A percentile compares a stretch with the other conserved stretches of the same genome.
phyloP scores from a whole-genome alignment of 2,888 invertebrate genomes.

The Folsomia candida region DNA sequence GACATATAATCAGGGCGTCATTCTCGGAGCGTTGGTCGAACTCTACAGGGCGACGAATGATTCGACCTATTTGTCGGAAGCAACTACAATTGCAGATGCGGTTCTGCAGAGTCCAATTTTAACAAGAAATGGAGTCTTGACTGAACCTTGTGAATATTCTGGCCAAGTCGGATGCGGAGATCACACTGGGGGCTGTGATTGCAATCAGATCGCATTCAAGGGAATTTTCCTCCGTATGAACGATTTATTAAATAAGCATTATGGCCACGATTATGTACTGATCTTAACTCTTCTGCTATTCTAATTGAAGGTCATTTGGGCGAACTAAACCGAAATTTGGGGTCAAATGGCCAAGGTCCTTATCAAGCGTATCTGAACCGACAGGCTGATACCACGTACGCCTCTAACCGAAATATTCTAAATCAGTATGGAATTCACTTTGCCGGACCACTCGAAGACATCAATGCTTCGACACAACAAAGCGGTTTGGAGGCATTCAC shows the following conservation, averaged over 20 bases:
- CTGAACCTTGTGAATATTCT: conserved; percentile 35
- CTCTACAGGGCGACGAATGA: conserved; percentile 32
- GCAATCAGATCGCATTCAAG: conserved; percentile 37
- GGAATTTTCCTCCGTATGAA: conserved; percentile 39
- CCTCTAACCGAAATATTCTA: conserved; percentile 36
- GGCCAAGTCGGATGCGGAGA: conserved; percentile 7
- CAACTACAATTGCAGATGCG: conserved; percentile 40
- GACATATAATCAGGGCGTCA: conserved; percentile 43
- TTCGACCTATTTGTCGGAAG: conserved; percentile 22
- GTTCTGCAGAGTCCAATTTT: conserved; percentile 30
- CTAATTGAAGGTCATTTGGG: conserved; percentile 33
- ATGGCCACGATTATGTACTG: too few species aligned
- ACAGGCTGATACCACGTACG: conserved; percentile 29
- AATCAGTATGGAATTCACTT: conserved; percentile 42
- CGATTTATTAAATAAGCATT: neutral
- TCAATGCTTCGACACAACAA: conserved; percentile 38
- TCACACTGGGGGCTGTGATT: conserved; percentile 20
- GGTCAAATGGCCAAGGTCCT: conserved; percentile 18
- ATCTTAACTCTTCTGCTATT: too few species aligned
- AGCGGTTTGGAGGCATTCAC: conserved; percentile 37
- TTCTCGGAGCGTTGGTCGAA: conserved; percentile 41
- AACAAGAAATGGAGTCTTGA: conserved; percentile 35
- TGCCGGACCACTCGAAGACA: conserved; percentile 35
- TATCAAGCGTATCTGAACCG: conserved; percentile 29
- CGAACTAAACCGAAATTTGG: conserved; percentile 33